Percentiles rank a stretch among this genome's conserved stretches.
Conservation (phyloP, 2,113 vertebrate genomes). For the Heterochromis multidens region DNA sequence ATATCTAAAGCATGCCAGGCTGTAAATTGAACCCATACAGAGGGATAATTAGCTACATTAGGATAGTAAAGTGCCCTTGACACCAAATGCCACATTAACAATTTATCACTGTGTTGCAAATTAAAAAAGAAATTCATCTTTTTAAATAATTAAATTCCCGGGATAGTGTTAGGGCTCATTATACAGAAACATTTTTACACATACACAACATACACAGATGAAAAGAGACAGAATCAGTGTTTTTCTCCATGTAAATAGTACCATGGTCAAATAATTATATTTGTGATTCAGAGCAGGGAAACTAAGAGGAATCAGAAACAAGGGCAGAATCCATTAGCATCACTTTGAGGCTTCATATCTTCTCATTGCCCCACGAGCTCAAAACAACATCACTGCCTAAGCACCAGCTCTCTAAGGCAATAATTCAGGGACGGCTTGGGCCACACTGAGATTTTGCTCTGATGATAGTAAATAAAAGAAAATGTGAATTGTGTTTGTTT, state of each 20-base stretch:
- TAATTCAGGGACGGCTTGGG: not conserved
- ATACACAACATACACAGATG: not conserved
- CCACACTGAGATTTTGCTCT: not conserved
- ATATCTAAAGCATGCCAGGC: not conserved
- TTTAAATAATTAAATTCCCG: not conserved
- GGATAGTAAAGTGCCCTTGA: not conserved
- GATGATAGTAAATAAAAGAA: not conserved
- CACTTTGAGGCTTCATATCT: constrained; percentile 15
- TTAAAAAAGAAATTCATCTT: not conserved
- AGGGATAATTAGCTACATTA: constrained; percentile 3
- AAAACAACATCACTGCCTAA: not conserved
- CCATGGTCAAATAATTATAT: constrained; percentile 4
- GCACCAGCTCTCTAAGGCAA: not conserved
- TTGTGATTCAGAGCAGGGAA: constrained; percentile 3
- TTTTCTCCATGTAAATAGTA: not conserved
- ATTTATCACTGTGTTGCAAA: not conserved
- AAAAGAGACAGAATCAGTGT: not conserved
- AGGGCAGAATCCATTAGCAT: constrained; percentile 37
- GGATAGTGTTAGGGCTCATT: not conserved
- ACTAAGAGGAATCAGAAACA: constrained; percentile 23
- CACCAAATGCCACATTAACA: constrained; percentile 24
- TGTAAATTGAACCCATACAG: not conserved
- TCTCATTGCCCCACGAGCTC: not conserved
- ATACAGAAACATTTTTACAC: not conserved
- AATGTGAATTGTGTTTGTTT: not conserved